Percentiles rank a stretch among this genome's conserved stretches.
Evolutionary conservation across 2,113 vertebrate genomes (phyloP).

Genomic region (Lasiurus cinereus): DNA sequence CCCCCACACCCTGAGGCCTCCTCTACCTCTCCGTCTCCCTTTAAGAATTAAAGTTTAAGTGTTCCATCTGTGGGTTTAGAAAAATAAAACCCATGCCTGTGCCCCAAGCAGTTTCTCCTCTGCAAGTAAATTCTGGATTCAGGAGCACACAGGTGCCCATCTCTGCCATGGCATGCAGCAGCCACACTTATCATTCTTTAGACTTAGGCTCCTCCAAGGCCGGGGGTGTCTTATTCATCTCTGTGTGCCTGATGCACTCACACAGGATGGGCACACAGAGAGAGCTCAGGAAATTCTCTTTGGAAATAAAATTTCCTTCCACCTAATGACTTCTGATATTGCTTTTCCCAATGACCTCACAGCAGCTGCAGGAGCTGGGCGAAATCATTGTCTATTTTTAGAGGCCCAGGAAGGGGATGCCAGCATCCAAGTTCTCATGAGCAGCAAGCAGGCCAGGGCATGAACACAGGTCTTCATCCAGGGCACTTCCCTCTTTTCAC

Average conservation of each 20-base stretch:
- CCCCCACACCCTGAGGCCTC: rapidly evolving
- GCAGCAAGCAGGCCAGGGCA: rapidly evolving
- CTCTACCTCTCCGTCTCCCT: not conserved
- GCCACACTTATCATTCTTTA: rapidly evolving
- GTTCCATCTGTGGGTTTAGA: not conserved
- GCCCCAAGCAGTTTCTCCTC: not conserved
- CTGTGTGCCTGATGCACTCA: not conserved
- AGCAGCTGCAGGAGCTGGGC: not conserved
- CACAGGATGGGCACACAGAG: not conserved
- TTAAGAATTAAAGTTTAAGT: no score
- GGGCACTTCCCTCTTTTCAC: not conserved
- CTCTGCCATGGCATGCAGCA: rapidly evolving
- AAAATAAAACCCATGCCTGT: not conserved
- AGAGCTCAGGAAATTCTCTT: not conserved
- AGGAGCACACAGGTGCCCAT: not conserved
- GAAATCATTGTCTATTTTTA: not conserved
- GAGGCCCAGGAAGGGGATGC: not conserved
- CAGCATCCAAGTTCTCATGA: not conserved
- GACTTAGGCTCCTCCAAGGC: not conserved
- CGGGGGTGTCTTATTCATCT: not conserved
- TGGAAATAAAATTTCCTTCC: not conserved
- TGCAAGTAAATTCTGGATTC: not conserved
- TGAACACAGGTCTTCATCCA: not conserved
- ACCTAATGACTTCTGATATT: not conserved
- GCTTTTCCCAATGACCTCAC: not conserved